Percentiles rank a stretch among this genome's conserved stretches.
Conservation (phyloP, 2,888 invertebrate species). For the Sturmia bella region DNA sequence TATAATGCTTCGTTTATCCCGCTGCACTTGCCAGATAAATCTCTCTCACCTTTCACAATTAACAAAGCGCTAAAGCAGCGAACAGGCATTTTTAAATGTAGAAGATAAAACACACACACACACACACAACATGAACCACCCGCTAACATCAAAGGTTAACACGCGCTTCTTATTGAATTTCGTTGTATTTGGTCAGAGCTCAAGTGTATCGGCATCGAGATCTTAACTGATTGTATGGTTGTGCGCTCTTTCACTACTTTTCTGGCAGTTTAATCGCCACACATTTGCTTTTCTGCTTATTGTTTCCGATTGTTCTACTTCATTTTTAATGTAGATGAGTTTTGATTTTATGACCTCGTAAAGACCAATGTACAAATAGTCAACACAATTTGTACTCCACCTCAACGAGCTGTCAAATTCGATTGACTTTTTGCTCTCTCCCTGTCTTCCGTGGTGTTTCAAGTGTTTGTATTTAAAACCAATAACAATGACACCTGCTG, state of each 20-base stretch:
- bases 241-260: constrained; percentile 34
- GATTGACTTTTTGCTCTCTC: constrained; percentile 61
- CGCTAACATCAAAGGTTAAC: constrained; percentile 70
- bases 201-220: constrained; percentile 23
- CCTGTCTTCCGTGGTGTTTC: constrained; percentile 6
- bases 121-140: constrained; percentile 58
- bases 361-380: constrained; percentile 24
- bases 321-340: constrained; percentile 52
- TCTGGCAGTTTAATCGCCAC: constrained; percentile 25
- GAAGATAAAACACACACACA: background rate
- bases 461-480: constrained; percentile 73
- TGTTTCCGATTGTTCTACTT: constrained; percentile 18
- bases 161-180: constrained; percentile 59
- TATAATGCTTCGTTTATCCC: constrained; percentile 18
- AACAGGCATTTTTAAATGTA: background rate
- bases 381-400: constrained; percentile 42
- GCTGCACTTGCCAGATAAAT: constrained; percentile 54
- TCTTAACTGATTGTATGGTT: constrained; percentile 63
- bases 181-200: constrained; percentile 7
- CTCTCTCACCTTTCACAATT: constrained; percentile 60
- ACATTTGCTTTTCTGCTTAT: constrained; percentile 14
- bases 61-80: constrained; percentile 4
- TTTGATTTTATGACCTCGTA: constrained; percentile 66
- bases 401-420: constrained; percentile 69
- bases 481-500: constrained; percentile 80